Evolutionary conservation across 2,888 invertebrate species (phyloP), one percentile per base, ranked within the genome.

Genomic region (Drosophila monieri): DNA sequence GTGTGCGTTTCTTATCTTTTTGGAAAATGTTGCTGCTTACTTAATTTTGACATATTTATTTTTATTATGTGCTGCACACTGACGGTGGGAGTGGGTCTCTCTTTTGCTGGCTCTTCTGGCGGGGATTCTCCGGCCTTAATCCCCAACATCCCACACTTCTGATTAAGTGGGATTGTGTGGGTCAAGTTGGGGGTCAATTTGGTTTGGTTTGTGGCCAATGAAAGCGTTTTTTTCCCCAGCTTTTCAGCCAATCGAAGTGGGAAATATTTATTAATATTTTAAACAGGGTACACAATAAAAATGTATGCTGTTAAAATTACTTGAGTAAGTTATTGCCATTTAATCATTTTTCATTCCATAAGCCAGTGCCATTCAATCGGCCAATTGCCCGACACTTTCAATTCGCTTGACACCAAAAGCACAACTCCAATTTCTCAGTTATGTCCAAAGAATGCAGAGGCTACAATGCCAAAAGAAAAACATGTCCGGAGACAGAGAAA

Each of bases 31-130:
- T 75, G 78, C 72, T 85, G 76, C 76, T 75, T 75, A 79, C 78
- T 80, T 87, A 86, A 81, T 87, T 80, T 85, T 86, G 84, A 86
- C 84, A 87, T 80, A 85, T 87, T 88, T 81, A 88, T 88, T 83
- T 80, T 76, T 75, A 78, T 72, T 72, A 60, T 66, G 65, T 61
- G 62, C 61, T 58, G 69, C 64, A 53, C 66, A 65, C 69, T 64
- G 67, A 57, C 60, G 62, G 72, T 64, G 62, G 61, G 61, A 59
- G 62, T 49, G 14, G 59, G 46, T 44, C 30, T 18, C 12, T 27
- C n/a, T 14, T 25, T 12, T 15, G 15, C 12, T 27, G 18, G 12
- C 43, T 43, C 15, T 21, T 43, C 43, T 25, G 25, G 25, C 8
- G 25, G 27, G 27, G 12, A 21, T 12, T 12, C 43, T 18, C 43